Base-by-base conservation (phyloP, 2,888 invertebrate species). In the Dysmachus trigonus region DNA sequence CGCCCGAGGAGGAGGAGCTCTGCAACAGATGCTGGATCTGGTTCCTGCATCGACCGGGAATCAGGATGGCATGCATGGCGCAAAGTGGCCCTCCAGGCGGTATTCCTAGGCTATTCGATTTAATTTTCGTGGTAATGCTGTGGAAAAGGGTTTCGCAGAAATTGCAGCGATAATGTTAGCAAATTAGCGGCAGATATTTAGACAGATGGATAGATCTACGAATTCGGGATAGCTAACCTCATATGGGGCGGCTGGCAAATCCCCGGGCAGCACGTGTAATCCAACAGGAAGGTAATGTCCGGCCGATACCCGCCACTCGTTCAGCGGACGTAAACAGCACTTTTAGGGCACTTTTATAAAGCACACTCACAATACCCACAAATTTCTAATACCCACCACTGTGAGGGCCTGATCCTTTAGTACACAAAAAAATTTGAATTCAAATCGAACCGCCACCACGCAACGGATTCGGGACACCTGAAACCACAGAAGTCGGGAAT, bases 11-110 rank as follows among this genome's bases (percentile, higher is more conserved):
- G 41, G 18, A 53, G 53, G 38, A 8, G 15, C 18, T 72, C 83
- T 71, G 83, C 72, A 83, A 83, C 83, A 83, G 83, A 83, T 83
- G 83, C 30, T 72, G 72, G n/a, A 72, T 15, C 27, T 22, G 2
- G 3, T 22, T 18, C 38, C 53, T 72, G 83, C 83, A 83, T 38
- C 30, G 72, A 35, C 41, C 73, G n/a, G 7, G 35, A 73, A n/a
- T n/a, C n/a, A n/a, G 13, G 15, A 31, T 8, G 31, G 81, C 31
- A 18, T 41, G 53, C n/a, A 81, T 27, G 30, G 53, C 8, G 8
- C 10, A 71, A 77, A 22, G 35, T 76, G 47, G 47, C 22, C n/a
- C n/a, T 13, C 79, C n/a, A 7, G 31, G 15, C 15, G 30, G 3
- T 0, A n/a, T 51, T 79, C 47, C 31, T 5, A n/a, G 31, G 31